Evolutionary conservation across 1,140 invertebrate species (phyloP), one percentile per base, ranked within the genome.

Genomic region (Lordiphosa collinella): DNA sequence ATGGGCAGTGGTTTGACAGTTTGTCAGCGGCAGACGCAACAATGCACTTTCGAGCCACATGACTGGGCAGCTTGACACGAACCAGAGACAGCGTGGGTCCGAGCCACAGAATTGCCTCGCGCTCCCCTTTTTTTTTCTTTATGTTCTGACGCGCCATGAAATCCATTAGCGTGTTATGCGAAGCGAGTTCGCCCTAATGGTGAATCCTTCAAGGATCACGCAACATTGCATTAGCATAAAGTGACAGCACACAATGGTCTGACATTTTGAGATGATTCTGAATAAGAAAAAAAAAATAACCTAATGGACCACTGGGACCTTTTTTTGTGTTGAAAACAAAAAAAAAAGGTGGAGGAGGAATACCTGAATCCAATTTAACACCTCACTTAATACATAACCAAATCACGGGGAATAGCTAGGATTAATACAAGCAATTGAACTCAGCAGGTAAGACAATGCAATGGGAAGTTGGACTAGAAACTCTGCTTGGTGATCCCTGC

Each of bases 211-310:
- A 67, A 67, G 63, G 63, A 67, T 67, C 63, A 67, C 63, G 53
- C 62, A 51, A 58, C 63, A 67, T 67, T 67, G 63, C 63, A 67
- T 67, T 67, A 67, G 63, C 62, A 67, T 66, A 67, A 67, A 67
- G 63, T 67, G 62, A 52, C 60, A 61, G 51, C 41, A 44, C 60
- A 65, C 60, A 65, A 64, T 62, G 51, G 51, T 25, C 44, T 37
- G 62, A 38, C 63, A 66, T 66, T 66, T 65, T 34, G 40, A 66
- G 56, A 66, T 66, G 62, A 66, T 53, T 53, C 38, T 32, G 47
- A 12, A 46, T 12, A 50, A 25, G 7, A 25, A 25, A 6, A 43
- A n/a, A 10, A n/a, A 41, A 41, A 16, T 22, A 43, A 11, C 18
- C 22, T 25, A 44, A 44, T 44, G 41, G 41, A 44, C 41, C 41